Percentiles rank a stretch among this genome's conserved stretches.
Evolutionary conservation across 2,113 vertebrate species (phyloP).

Genomic region (Acrocephalus kingi): DNA sequence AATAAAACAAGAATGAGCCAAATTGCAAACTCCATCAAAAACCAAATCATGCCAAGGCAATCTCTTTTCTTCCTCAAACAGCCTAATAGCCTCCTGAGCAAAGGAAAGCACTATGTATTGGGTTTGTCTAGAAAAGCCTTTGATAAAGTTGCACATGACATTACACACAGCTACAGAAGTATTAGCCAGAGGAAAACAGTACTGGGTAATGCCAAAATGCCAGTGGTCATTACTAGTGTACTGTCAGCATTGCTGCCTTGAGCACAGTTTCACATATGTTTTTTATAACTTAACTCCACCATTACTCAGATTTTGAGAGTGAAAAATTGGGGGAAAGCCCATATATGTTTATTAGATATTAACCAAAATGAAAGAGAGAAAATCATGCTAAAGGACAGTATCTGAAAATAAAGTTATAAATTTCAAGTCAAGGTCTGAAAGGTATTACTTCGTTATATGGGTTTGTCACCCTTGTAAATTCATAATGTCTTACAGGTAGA

Average conservation of each 20-base stretch:
- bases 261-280: neutral
- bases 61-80: neutral
- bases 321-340: rapidly evolving
- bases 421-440: neutral
- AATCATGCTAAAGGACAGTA: neutral
- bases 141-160: neutral
- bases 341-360: neutral
- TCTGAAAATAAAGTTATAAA: neutral
- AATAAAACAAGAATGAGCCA: neutral
- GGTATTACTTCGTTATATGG: neutral
- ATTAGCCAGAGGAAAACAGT: neutral
- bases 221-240: neutral
- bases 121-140: neutral
- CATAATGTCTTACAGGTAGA: neutral
- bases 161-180: neutral
- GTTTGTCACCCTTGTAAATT: neutral
- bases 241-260: neutral
- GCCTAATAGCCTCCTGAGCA: neutral
- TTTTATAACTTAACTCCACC: neutral
- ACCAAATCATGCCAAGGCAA: neutral
- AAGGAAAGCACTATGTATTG: neutral
- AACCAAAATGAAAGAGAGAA: neutral
- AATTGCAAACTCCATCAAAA: neutral
- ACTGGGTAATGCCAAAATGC: neutral
- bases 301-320: neutral